Evolutionary conservation across 2,113 vertebrate genomes (phyloP), one percentile per base, ranked within the genome.

Genomic region (Glaucidium brasilianum): DNA sequence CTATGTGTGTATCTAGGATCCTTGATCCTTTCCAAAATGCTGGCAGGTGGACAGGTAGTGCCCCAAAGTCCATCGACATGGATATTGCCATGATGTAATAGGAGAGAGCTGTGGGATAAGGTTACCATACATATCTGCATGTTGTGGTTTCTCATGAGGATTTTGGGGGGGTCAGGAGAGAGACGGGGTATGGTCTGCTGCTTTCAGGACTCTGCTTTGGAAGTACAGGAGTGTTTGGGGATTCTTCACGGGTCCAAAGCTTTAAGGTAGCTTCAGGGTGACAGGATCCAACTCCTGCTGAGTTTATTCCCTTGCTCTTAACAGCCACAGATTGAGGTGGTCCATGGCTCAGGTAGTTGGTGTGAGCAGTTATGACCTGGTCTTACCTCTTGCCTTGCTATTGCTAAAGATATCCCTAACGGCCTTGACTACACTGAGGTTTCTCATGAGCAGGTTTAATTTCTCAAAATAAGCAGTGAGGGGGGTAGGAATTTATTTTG

Each of bases 121-220:
- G 22, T 49, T 75, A 74, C 30, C 6, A 4, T 14, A 2, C 14
- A 14, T 18, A 15, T 18, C 1, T 3, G 1, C 1, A 4, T 9
- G 32, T 41, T 56, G 47, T 37, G 45, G 15, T 16, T 2, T 55
- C 12, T 32, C 41, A 4, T 15, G 15, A 50, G 32, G 43, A 21
- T 59, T 58, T 72, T n/a, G 52, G 30, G 26, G 30, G 10, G 12
- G 6, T 25, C 25, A 23, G 32, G 74, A 45, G 23, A 15, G 30
- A 19, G 37, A 34, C 34, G 30, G 4, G 21, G 1, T 12, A 5
- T 4, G 16, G 16, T 41, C n/a, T 60, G 21, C 35, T 22, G 30
- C 49, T 75, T 37, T 23, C 30, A 43, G 34, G 23, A 34, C 17
- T 49, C 25, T 13, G 9, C 41, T 27, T 13, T 35, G 43, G 35